Evolutionary conservation across 2,113 vertebrate genomes (phyloP).

Genomic region (Labrus mixtus): DNA sequence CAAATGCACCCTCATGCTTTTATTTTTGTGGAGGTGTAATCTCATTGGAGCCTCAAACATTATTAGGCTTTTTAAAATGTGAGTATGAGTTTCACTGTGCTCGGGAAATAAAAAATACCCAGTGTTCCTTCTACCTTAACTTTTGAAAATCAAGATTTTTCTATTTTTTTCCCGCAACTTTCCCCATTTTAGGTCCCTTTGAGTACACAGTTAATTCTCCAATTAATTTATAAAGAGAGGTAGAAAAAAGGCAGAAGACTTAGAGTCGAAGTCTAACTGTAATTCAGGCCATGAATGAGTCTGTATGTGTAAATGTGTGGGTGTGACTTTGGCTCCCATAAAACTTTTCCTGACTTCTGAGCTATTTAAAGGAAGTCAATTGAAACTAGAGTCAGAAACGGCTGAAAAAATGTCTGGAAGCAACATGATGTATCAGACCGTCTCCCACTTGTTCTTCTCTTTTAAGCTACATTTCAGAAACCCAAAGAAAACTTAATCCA

Average conservation of each 20-base stretch:
- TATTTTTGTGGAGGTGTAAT: conserved; percentile 15
- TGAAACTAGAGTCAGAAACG: neutral
- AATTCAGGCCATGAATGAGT: neutral
- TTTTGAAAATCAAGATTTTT: neutral
- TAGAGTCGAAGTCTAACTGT: neutral
- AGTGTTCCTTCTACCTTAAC: neutral
- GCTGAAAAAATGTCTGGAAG: conserved; percentile 1
- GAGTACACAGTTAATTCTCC: neutral
- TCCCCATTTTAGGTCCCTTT: neutral
- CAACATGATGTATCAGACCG: neutral
- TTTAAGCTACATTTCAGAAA: conserved; percentile 21
- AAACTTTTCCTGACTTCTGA: neutral
- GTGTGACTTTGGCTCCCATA: neutral
- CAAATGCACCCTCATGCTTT: neutral
- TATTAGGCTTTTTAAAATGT: conserved; percentile 4
- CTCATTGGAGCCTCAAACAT: neutral
- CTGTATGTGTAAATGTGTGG: neutral
- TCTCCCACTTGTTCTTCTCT: conserved; percentile 1
- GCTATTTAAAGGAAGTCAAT: neutral
- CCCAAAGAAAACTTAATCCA: conserved; percentile 36
- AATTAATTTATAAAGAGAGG: neutral
- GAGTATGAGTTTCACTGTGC: neutral
- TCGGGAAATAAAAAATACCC: neutral
- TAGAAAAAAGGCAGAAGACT: neutral
- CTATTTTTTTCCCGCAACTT: neutral